A percentile compares a stretch with the other conserved stretches of the same genome.
Conservation (phyloP, 2,113 vertebrate species). For the Alaudala cheleensis region DNA sequence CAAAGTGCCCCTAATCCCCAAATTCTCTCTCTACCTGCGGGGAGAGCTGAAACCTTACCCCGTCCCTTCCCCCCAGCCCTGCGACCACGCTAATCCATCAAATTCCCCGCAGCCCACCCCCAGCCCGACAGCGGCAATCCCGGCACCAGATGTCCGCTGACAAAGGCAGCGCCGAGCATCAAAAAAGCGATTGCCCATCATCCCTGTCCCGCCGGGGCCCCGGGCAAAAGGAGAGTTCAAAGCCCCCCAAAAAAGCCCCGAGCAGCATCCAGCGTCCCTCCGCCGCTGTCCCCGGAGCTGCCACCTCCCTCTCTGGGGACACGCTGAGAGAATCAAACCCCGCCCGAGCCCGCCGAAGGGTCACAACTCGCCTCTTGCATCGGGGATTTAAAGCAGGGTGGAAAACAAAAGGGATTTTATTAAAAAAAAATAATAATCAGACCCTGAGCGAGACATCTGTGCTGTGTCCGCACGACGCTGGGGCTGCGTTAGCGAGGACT, state of each 20-base stretch:
- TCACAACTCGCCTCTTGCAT: neutral
- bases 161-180: conserved; percentile 43
- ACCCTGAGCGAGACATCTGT: conserved; percentile 39
- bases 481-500: conserved; percentile 11
- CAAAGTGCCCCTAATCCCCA: conserved; percentile 28
- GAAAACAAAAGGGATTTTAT: conserved; percentile 42
- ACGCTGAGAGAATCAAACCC: fast-evolving
- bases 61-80: conserved; percentile 7
- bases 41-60: conserved; percentile 37
- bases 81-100: conserved; percentile 40
- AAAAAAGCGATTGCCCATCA: neutral
- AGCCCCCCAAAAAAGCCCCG: neutral
- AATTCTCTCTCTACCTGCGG: conserved; percentile 42
- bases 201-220: neutral
- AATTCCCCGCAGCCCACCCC: conserved; percentile 50
- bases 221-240: neutral
- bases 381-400: neutral
- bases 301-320: neutral
- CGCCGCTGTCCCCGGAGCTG: neutral
- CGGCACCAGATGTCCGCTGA: conserved; percentile 66
- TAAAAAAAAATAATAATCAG: neutral
- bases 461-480: neutral
- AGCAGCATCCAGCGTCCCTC: neutral
- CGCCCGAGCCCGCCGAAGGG: neutral
- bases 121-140: conserved; percentile 48